Conservation (phyloP, 53 echinoderm and acorn worm genomes). For the Astropecten irregularis region DNA sequence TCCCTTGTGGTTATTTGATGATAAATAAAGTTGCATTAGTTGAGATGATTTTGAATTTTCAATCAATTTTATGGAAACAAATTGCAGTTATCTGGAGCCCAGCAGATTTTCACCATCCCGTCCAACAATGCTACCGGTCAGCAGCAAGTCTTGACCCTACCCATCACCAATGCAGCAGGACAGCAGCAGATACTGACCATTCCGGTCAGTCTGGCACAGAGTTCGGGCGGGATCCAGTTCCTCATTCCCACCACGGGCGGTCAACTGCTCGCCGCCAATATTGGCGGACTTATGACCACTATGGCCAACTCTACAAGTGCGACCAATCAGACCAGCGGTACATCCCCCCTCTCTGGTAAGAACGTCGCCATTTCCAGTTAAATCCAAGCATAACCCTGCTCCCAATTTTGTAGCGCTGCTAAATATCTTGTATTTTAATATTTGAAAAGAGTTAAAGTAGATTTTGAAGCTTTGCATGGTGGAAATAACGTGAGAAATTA, state of each 20-base stretch:
- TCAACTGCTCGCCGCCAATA: constrained; percentile 75
- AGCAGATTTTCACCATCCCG: constrained; percentile 94
- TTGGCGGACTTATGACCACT: constrained; percentile 62
- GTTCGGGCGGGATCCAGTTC: constrained; percentile 96
- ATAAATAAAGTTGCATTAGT: no score
- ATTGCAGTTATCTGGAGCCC: constrained; percentile 79
- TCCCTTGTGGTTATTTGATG: no score
- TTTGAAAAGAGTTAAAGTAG: no score
- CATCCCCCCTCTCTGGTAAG: constrained; percentile 26
- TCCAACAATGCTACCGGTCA: constrained; percentile 75
- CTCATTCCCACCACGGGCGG: constrained; percentile 93
- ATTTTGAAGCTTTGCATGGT: no score
- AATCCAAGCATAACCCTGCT: no score
- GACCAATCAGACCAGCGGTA: constrained; percentile 2
- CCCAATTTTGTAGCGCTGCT: no score
- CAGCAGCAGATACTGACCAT: constrained; percentile 98
- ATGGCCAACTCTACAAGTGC: constrained; percentile 21
- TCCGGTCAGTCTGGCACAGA: constrained; percentile 94
- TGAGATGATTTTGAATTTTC: no score
- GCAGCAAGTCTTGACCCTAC: constrained; percentile 87
- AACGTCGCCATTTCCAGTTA: no score
- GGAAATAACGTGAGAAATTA: no score
- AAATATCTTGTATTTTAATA: no score
- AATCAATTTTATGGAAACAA: no score
- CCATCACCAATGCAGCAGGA: constrained; percentile 98